Base-by-base conservation (phyloP, 1,140 invertebrate genomes). In the Gerris buenoi region DNA sequence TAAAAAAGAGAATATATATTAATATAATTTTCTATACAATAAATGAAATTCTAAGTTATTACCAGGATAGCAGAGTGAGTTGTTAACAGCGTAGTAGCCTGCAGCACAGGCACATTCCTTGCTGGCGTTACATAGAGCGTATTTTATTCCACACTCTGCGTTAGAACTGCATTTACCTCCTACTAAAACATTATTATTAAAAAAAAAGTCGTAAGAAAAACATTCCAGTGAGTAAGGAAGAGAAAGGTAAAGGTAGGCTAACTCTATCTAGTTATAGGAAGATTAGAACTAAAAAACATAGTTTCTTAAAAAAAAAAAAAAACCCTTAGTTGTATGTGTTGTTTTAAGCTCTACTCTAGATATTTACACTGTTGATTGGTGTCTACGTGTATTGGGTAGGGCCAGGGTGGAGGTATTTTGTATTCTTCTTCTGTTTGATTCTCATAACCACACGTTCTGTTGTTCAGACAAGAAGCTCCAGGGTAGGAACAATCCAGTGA, bases 401-500 rank as follows among this genome's bases (percentile, higher is more conserved):
- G 33, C 18, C 5, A 10, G 18, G 5, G 14, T 3, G 27, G 46
- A 18, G 14, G 63, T 14, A 64, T 56, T 29, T 65, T 29, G 25
- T 65, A 33, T 23, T n/a, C 22, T n/a, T 65, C 15, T n/a, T 22
- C 27, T 27, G 27, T 13, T 65, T 65, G 23, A 10, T 23, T 23
- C 2, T 29, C 33, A 23, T 23, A n/a, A 22, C 23, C 27, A 22
- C 68, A 69, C 29, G 25, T 67, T 27, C 63, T 61, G 28, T 69
- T 29, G 26, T 5, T 27, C 10, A 25, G 14, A 23, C 74, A 75
- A 1, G 46, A 62, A 0, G 72, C 65, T 10, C 28, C 64, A 1
- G 46, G 25, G 23, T 73, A 74, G 22, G 14, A 61, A 57, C 75
- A 76, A 64, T 76, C 76, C 22, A 71, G 67, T 27, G 73, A 62